Percentiles rank a stretch among this genome's conserved stretches.
These are phyloP conservation scores for Aromia moschata DNA, from an alignment of 2,888 invertebrate genomes.

Conservation along the genomic window DNA sequence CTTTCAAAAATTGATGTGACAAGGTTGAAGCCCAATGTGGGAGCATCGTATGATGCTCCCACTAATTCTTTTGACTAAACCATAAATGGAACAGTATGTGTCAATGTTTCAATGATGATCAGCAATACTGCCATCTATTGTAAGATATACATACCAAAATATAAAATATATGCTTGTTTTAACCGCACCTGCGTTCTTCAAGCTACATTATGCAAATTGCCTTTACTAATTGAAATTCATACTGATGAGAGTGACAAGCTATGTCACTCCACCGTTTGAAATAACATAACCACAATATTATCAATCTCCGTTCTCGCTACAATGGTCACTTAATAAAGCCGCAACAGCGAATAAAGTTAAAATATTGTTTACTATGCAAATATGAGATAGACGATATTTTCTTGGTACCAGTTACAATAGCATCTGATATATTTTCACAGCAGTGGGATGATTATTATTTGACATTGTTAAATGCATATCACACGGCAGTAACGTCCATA, in stretches of 20 bases:
- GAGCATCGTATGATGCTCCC: no score
- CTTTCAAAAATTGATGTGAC: no score
- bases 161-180: no score
- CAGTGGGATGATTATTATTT: slow-evolving; percentile 39
- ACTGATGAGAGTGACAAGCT: slow-evolving; percentile 20
- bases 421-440: slow-evolving; percentile 35
- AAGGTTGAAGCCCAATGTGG: no score
- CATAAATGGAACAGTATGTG: no score
- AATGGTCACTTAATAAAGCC: slow-evolving; percentile 6
- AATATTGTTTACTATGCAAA: slow-evolving; percentile 21
- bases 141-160: no score
- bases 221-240: slow-evolving; percentile 14
- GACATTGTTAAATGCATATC: slow-evolving; percentile 35
- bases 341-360: slow-evolving; percentile 2
- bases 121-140: no score
- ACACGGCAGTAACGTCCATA: slow-evolving; percentile 14
- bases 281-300: slow-evolving; percentile 11
- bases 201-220: slow-evolving; percentile 14
- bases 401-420: slow-evolving; percentile 29
- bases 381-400: slow-evolving; percentile 30
- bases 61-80: no score
- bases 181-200: no score
- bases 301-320: slow-evolving; percentile 3
- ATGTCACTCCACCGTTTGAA: slow-evolving; percentile 13
- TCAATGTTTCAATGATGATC: no score